Base-by-base conservation (phyloP, 2,888 invertebrate species). In the Athalia cordata region DNA sequence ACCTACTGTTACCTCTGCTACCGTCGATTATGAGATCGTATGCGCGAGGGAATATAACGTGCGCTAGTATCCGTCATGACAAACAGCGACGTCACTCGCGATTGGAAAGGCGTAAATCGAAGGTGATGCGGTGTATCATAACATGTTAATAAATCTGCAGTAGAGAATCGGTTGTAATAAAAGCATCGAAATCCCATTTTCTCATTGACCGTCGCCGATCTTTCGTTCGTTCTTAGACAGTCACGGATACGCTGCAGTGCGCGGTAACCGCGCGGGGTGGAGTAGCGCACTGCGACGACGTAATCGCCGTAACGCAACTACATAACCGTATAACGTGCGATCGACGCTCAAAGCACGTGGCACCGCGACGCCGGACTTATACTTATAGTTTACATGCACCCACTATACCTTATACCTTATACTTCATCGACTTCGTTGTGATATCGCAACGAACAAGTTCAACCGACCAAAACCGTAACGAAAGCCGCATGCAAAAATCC, bases 251-350 rank as follows among this genome's bases (percentile, higher is more conserved):
- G n/a, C 55, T n/a, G 55, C 55, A n/a, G n/a, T 57, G 57, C 52
- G 57, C 72, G 45, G 43, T 72, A 59, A 57, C 15, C 29, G 29
- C 29, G 29, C 29, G 29, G 29, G 29, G 29, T 29, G 29, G 29
- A 29, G 29, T 57, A 57, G 57, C 45, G 57, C 43, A 47, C 13
- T 15, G 29, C 57, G 57, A 8, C 59, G 45, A 57, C 72, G 72
- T 72, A 72, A 72, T 72, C 57, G 15, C 57, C 72, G 59, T 59
- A 72, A 52, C 55, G 52, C 43, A 55, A 68, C 68, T 68, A 52
- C 68, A 68, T 68, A 55, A 68, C 52, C 52, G 68, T 68, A 29
- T 29, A 68, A 59, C 72, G 72, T 57, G 59, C 59, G 29, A 29
- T 29, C 29, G 29, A 29, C 47, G 59, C 45, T 59, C 45, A 47